These are phyloP conservation scores for Meiosimyza platycephala DNA, from an alignment of 2,888 invertebrate species.

Conservation along the genomic window DNA sequence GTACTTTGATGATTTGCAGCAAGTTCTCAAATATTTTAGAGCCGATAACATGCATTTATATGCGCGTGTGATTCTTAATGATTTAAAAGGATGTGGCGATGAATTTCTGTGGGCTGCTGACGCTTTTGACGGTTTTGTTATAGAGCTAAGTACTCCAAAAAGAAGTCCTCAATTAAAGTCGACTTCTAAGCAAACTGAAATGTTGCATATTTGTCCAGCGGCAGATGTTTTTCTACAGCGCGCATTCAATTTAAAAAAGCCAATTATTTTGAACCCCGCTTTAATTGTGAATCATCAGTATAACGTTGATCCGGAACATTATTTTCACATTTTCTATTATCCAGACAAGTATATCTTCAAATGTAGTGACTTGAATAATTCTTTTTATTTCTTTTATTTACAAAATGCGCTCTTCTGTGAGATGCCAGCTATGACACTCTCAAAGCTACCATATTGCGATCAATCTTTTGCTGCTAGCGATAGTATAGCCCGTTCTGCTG, in stretches of 20 bases:
- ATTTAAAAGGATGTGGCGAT: slow-evolving; percentile 48
- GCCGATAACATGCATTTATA: slow-evolving; percentile 53
- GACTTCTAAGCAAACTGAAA: slow-evolving; percentile 37
- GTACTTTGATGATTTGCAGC: slow-evolving; percentile 50
- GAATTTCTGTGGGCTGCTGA: slow-evolving; percentile 49
- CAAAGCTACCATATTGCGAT: slow-evolving; percentile 52
- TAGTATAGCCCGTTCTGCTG: slow-evolving; percentile 55
- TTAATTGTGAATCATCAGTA: slow-evolving; percentile 49
- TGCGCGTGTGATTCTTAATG: slow-evolving; percentile 53
- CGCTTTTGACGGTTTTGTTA: slow-evolving; percentile 57
- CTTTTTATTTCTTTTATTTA: slow-evolving; percentile 49
- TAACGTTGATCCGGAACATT: slow-evolving; percentile 50
- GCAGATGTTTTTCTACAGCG: slow-evolving; percentile 51
- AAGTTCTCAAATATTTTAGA: slow-evolving; percentile 46
- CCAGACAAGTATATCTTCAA: slow-evolving; percentile 59
- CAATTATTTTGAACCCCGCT: slow-evolving; percentile 54
- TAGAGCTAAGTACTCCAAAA: slow-evolving; percentile 48
- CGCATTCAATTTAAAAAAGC: slow-evolving; percentile 52
- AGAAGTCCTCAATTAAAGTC: slow-evolving; percentile 17
- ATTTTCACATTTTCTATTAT: slow-evolving; percentile 55
- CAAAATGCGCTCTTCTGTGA: slow-evolving; percentile 51
- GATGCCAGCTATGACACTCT: slow-evolving; percentile 45
- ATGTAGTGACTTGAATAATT: slow-evolving; percentile 25
- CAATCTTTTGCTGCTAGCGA: slow-evolving; percentile 54
- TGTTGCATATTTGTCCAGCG: slow-evolving; percentile 52